phyloP scores from a whole-genome alignment of 2,113 vertebrate species.

The Pituophis catenifer region DNA sequence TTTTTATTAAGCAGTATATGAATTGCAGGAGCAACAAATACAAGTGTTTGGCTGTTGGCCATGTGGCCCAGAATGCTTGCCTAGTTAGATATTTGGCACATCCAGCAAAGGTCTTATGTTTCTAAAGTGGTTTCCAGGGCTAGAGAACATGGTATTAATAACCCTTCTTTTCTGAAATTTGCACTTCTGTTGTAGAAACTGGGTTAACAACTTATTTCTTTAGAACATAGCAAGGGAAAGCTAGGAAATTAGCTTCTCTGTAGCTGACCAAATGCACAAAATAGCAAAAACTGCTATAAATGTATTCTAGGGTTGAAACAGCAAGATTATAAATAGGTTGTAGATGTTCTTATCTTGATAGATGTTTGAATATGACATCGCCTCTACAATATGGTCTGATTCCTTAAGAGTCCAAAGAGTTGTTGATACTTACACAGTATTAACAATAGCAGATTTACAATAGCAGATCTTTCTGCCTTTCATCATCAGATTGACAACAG shows the following conservation, averaged over 20 bases:
- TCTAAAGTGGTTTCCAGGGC: background rate
- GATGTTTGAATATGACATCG: background rate
- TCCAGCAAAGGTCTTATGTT: background rate
- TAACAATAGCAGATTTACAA: background rate
- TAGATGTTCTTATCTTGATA: background rate
- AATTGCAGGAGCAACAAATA: background rate
- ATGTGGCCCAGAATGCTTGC: background rate
- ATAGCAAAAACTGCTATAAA: background rate
- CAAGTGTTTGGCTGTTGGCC: background rate
- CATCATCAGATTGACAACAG: background rate
- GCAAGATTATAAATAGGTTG: background rate
- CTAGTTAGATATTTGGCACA: background rate
- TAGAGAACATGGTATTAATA: background rate
- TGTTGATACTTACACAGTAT: background rate
- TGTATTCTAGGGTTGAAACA: background rate
- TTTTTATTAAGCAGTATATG: background rate
- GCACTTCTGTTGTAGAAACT: background rate
- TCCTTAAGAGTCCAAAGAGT: background rate
- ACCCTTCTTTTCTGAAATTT: background rate
- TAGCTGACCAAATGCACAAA: background rate
- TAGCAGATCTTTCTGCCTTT: background rate
- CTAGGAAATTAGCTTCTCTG: background rate
- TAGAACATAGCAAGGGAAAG: background rate
- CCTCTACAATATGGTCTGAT: background rate
- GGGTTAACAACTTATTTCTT: background rate